phyloP scores from a whole-genome alignment of 2,113 vertebrate species.

The Siniperca chuatsi region DNA sequence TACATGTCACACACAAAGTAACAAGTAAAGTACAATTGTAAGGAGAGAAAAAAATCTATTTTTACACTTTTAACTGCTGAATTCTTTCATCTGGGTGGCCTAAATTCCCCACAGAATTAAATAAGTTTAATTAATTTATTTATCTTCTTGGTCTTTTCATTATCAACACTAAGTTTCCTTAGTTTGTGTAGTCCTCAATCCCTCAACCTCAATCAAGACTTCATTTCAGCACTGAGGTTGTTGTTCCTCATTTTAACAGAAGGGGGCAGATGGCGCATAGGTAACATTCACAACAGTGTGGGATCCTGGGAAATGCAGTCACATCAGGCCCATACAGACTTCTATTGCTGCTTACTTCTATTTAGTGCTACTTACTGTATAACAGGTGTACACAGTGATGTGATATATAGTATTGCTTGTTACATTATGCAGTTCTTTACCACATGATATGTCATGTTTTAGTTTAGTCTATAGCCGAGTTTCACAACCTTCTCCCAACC shows the following conservation, averaged over 20 bases:
- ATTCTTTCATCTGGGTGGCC: neutral
- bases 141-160: neutral
- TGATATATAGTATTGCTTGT: neutral
- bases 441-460: too few relatives aligned
- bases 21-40: neutral
- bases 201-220: too few relatives aligned
- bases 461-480: too few relatives aligned
- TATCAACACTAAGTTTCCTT: too few relatives aligned
- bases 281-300: neutral
- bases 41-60: neutral
- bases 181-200: neutral
- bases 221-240: neutral
- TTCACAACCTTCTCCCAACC: neutral
- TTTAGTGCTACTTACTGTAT: neutral
- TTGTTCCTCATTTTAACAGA: slow-evolving; percentile 50
- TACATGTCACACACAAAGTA: too few relatives aligned
- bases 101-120: too few relatives aligned
- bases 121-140: neutral
- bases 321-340: too few relatives aligned
- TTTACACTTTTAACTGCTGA: neutral
- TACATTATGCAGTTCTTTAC: neutral
- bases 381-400: neutral
- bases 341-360: neutral
- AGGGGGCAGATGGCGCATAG: slow-evolving; percentile 61
- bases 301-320: slow-evolving; percentile 8